phyloP scores from a whole-genome alignment of 2,113 vertebrate species.

The Ctenomys sociabilis region DNA sequence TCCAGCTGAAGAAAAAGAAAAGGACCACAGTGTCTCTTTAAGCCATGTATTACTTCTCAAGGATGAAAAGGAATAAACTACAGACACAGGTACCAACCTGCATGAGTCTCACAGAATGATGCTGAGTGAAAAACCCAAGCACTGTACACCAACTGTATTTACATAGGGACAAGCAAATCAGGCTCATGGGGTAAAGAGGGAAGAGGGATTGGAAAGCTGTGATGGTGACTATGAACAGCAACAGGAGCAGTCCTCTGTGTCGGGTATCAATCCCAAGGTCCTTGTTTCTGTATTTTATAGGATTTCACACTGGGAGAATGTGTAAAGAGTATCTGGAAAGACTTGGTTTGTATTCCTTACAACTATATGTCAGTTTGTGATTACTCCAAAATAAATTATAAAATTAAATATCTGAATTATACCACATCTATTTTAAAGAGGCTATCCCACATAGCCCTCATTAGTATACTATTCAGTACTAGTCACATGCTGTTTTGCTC shows the following conservation, averaged over 20 bases:
- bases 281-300: background rate
- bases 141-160: background rate
- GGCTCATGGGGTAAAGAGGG: background rate
- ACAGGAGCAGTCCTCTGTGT: background rate
- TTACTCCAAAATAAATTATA: slow-evolving; percentile 29
- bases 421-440: background rate
- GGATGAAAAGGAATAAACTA: slow-evolving; percentile 6
- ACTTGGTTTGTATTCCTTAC: background rate
- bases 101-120: background rate
- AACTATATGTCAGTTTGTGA: background rate
- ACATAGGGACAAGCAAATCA: background rate
- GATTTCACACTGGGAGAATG: background rate
- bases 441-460: background rate
- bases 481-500: background rate
- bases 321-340: background rate
- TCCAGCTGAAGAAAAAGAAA: background rate
- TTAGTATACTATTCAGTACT: background rate
- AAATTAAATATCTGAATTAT: background rate
- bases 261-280: background rate
- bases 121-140: background rate
- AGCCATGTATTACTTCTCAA: background rate
- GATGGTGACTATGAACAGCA: background rate
- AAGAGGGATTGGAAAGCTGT: background rate
- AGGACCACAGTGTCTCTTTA: background rate
- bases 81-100: background rate